Base-by-base conservation (phyloP, 1,140 invertebrate genomes). In the Himalopsyche phryganea region DNA sequence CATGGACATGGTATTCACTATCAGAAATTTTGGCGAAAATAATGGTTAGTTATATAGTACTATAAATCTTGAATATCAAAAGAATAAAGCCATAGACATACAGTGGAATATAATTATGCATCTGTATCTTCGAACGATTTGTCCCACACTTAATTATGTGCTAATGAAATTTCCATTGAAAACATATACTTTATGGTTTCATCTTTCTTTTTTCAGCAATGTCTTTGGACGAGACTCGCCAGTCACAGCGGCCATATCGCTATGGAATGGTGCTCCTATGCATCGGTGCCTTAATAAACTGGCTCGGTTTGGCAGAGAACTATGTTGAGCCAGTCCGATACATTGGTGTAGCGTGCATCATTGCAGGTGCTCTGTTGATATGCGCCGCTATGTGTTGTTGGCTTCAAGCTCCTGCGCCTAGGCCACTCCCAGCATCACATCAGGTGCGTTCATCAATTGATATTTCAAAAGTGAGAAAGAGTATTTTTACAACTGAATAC, bases 341-440 rank as follows among this genome's bases (percentile, higher is more conserved):
- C 70, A 81, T 88, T 42, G 86, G 87, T 49, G 86, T 88, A 17
- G 85, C 85, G 11, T 86, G 86, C 69, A 86, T 89, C 63, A 82
- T 87, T 1, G 84, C 84, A 14, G 87, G 87, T 18, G 85, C 86
- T 1, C 76, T 88, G 49, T 82, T 88, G 60, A 87, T 89, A 61
- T 87, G 85, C 67, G 81, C 84, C 41, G 86, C 86, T 17, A 87
- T 89, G 83, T 89, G 85, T 67, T 86, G 86, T 66, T 89, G 87
- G 87, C 76, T 88, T 61, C 83, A 85, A 67, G 78, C 82, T 51
- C 83, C 83, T 11, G 80, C 81, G 35, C 67, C 75, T 46, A 69
- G 74, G 59, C 74, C 75, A 38, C 71, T 71, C 61, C 71, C 75
- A 60, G 71, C 74, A 50, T 73, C 73, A 52, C 74, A 77, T 63